phyloP scores from a whole-genome alignment of 2,888 invertebrate species.

The Aleiodes leptofemur region DNA sequence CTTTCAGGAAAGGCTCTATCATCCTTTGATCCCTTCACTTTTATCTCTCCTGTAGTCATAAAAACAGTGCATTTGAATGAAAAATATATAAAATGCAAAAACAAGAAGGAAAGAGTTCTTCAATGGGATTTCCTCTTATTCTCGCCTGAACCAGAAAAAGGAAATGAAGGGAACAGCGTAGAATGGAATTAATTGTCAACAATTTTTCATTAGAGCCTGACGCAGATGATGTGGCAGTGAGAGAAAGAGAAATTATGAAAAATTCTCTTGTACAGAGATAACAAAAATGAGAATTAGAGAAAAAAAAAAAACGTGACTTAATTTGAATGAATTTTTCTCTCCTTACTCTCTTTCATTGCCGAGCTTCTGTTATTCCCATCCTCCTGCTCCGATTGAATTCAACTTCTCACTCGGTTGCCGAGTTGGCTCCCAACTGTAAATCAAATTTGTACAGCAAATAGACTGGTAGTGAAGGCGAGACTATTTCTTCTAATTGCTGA shows the following conservation, averaged over 20 bases:
- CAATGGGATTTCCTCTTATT: too few relatives aligned
- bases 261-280: conserved; percentile 9
- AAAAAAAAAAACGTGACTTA: conserved; percentile 14
- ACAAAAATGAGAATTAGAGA: conserved; percentile 16
- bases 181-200: too few relatives aligned
- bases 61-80: not conserved
- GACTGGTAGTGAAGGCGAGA: conserved; percentile 34
- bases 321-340: conserved; percentile 41
- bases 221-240: not conserved
- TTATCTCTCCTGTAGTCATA: not conserved
- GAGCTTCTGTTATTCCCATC: not conserved
- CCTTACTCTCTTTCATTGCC: conserved; percentile 2
- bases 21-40: not conserved
- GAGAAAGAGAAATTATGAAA: conserved; percentile 22
- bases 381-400: conserved; percentile 47
- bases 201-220: not conserved
- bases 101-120: too few relatives aligned
- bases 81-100: conserved; percentile 17
- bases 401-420: conserved; percentile 42
- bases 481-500: conserved; percentile 50
- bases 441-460: conserved; percentile 51
- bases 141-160: not conserved
- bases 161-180: not conserved
- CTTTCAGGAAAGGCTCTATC: not conserved
- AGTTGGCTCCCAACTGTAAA: conserved; percentile 46